Percentiles rank a stretch among this genome's conserved stretches.
Evolutionary conservation across 2,797 vertebrate genomes (phyloP).

Genomic region (Syndactyla subalaris): DNA sequence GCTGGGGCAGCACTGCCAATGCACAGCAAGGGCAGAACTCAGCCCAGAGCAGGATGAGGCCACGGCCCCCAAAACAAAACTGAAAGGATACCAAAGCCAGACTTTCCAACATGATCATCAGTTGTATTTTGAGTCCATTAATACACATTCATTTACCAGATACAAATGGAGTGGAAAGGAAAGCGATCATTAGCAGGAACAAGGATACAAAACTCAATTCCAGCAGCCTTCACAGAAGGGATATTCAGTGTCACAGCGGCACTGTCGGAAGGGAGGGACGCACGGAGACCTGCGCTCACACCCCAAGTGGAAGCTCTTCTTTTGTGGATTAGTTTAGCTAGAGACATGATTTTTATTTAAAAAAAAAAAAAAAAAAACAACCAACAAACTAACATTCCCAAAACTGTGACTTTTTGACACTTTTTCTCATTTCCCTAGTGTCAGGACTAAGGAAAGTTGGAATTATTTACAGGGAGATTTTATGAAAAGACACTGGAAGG

Average conservation of each 20-base stretch:
- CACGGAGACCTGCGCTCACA: not conserved
- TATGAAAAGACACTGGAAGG: not conserved
- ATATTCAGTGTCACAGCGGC: conserved; percentile 43
- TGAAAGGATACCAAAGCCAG: not conserved
- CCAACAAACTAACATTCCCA: not conserved
- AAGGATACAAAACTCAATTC: conserved; percentile 30
- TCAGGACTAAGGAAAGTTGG: not conserved
- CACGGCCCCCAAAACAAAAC: not conserved
- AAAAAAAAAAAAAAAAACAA: not conserved
- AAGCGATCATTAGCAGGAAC: conserved; percentile 8
- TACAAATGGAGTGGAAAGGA: conserved; percentile 18
- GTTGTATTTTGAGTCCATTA: conserved; percentile 65
- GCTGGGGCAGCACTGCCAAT: not conserved
- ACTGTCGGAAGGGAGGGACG: not conserved
- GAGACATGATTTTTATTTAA: not conserved
- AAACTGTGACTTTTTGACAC: not conserved
- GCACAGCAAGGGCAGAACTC: not conserved
- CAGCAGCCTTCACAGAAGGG: conserved; percentile 72
- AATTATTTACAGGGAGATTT: not conserved
- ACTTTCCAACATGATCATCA: not conserved
- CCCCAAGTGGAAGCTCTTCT: conserved; percentile 8
- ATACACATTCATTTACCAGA: conserved; percentile 51
- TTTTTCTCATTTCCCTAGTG: not conserved
- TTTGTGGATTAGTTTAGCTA: not conserved
- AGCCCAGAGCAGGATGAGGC: not conserved